Base-by-base conservation (phyloP, 2,113 vertebrate genomes). In the Numida meleagris region DNA sequence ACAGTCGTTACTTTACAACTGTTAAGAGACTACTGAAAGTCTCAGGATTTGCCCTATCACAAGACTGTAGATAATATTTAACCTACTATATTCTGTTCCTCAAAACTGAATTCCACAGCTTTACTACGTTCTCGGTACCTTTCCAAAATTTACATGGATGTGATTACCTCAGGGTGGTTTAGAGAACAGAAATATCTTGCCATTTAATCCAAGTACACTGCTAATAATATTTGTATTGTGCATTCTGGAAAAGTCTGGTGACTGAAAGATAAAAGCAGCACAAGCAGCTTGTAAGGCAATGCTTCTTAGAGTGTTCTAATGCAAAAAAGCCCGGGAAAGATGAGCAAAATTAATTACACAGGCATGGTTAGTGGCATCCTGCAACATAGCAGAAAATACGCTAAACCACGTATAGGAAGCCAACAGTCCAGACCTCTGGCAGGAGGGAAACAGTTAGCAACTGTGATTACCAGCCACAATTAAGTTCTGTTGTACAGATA, bases 321-420 rank as follows among this genome's bases (percentile, higher is more conserved):
- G 12, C 61, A 92, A 90, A 55, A 6, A 78, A 68, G 65, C 59
- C 70, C 75, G 77, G 36, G 48, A 53, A 78, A 93, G 62, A 82
- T 66, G 48, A 86, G 62, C 62, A 91, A 89, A 92, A 91, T 62
- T 72, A 87, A 82, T 70, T 85, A 70, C 45, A 92, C 13, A 92
- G 78, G 73, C 10, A 9, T 89, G 89, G 84, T 23, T 89, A 45
- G 82, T 70, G 74, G 67, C 89, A 94, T 85, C 72, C 66, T 94
- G 89, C 89, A 89, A 94, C 89, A 94, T 16, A 79, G 87, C 38
- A 94, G 53, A 95, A 95, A 93, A 90, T 72, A 88, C 34, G 40
- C 55, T 82, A 81, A 93, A 88, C 43, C 66, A 59, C 74, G 76
- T 82, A 73, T 88, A 94, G 59, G 75, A 91, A 93, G 63, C 45